phyloP scores from a whole-genome alignment of 23 tunicate species.

The Ascidia mentula region DNA sequence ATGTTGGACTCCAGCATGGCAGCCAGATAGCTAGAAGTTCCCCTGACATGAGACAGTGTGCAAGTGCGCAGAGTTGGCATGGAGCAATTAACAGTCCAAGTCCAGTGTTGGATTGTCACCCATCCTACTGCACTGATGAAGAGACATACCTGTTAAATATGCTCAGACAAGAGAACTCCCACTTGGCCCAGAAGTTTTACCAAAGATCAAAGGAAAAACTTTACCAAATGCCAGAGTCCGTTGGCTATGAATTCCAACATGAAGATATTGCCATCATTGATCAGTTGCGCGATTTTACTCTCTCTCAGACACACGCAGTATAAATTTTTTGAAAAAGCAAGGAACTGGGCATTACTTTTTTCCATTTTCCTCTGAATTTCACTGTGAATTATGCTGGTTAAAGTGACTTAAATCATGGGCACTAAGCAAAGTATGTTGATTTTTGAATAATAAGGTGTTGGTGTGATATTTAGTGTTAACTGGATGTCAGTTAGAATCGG shows the following conservation, averaged over 20 bases:
- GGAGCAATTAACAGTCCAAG: not conserved
- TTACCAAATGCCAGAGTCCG: not conserved
- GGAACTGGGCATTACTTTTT: too few relatives aligned
- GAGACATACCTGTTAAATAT: not conserved
- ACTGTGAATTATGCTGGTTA: too few relatives aligned
- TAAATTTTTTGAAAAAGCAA: not conserved
- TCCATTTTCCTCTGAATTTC: too few relatives aligned
- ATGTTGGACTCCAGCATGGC: not conserved
- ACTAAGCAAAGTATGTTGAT: too few relatives aligned
- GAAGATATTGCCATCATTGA: slow-evolving; percentile 16
- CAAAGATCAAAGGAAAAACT: not conserved
- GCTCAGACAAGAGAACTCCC: not conserved
- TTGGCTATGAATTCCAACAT: not conserved
- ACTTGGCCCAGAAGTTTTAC: not conserved
- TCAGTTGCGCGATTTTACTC: not conserved
- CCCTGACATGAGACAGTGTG: not conserved
- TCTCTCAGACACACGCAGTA: slow-evolving; percentile 16
- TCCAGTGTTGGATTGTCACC: not conserved
- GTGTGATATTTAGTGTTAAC: not conserved
- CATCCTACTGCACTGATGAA: not conserved
- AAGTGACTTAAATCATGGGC: too few relatives aligned
- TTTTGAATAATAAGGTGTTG: too few relatives aligned
- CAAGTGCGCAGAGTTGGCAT: not conserved
- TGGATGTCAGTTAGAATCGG: not conserved
- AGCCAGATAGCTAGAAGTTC: not conserved